These are phyloP conservation scores for Oryzias melastigma DNA, from an alignment of 2,113 vertebrate species.

Conservation along the genomic window DNA sequence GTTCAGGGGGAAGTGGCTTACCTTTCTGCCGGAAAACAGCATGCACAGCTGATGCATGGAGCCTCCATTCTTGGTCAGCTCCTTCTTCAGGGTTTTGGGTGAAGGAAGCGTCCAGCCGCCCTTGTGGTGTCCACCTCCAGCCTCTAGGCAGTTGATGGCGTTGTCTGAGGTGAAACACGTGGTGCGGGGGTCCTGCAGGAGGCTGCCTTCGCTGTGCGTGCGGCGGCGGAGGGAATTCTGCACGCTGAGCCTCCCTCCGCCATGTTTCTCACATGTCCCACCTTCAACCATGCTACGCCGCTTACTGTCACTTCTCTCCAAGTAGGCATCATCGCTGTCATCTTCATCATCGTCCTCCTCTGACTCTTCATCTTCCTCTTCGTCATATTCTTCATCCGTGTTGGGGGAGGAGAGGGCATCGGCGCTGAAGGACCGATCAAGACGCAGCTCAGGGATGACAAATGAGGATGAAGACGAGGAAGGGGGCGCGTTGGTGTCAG, in stretches of 20 bases:
- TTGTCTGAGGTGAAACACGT: constrained; percentile 93
- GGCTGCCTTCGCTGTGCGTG: constrained; percentile 95
- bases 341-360: constrained; percentile 83
- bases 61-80: constrained; percentile 88
- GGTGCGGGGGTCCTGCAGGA: constrained; percentile 87
- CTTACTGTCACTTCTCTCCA: constrained; percentile 81
- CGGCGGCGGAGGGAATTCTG: constrained; percentile 91
- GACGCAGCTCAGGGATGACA: constrained; percentile 86
- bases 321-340: constrained; percentile 83
- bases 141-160: constrained; percentile 88
- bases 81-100: constrained; percentile 91
- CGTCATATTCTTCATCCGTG: constrained; percentile 79
- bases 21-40: constrained; percentile 93
- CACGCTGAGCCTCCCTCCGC: constrained; percentile 80
- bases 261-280: constrained; percentile 77
- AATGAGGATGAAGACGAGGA: constrained; percentile 82
- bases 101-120: constrained; percentile 87
- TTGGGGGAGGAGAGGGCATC: constrained; percentile 71
- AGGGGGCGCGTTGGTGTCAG: constrained; percentile 72
- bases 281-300: constrained; percentile 92
- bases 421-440: constrained; percentile 86
- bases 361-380: constrained; percentile 78
- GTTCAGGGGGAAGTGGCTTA: constrained; percentile 55
- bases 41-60: constrained; percentile 93
- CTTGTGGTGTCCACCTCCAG: constrained; percentile 42